These are phyloP conservation scores for Masnerella sp. DNA, from an alignment of 2,888 invertebrate genomes.

Conservation along the genomic window DNA sequence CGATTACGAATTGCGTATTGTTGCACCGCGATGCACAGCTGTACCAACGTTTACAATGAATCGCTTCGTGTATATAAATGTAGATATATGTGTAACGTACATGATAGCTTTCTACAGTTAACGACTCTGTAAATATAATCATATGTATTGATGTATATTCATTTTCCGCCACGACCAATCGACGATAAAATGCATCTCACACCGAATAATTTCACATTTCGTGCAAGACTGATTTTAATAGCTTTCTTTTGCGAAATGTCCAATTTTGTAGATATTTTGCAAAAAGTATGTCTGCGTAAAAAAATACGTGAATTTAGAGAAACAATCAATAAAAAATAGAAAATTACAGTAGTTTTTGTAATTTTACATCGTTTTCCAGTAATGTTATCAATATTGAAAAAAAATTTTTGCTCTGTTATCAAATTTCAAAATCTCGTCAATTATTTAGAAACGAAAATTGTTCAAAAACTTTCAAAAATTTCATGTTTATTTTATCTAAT, in stretches of 20 bases:
- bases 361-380: no score
- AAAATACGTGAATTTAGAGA: not conserved
- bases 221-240: constrained; percentile 36
- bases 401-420: no score
- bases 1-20: no score
- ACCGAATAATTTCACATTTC: constrained; percentile 7
- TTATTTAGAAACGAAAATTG: no score
- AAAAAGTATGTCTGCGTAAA: no score
- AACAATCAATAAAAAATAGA: no score
- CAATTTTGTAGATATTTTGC: not conserved
- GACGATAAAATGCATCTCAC: constrained; percentile 10
- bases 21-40: constrained; percentile 76
- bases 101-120: constrained; percentile 41
- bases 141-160: constrained; percentile 36
- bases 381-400: no score
- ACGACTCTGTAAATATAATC: constrained; percentile 60
- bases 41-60: constrained; percentile 33
- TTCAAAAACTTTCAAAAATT: no score
- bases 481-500: no score
- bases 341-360: no score
- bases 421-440: no score
- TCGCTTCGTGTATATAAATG: constrained; percentile 59
- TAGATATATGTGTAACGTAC: constrained; percentile 51
- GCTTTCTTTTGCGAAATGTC: not conserved
- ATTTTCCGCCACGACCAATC: constrained; percentile 14